Conservation (phyloP, 2,797 vertebrate genomes). For the Fistularia commersonii region DNA sequence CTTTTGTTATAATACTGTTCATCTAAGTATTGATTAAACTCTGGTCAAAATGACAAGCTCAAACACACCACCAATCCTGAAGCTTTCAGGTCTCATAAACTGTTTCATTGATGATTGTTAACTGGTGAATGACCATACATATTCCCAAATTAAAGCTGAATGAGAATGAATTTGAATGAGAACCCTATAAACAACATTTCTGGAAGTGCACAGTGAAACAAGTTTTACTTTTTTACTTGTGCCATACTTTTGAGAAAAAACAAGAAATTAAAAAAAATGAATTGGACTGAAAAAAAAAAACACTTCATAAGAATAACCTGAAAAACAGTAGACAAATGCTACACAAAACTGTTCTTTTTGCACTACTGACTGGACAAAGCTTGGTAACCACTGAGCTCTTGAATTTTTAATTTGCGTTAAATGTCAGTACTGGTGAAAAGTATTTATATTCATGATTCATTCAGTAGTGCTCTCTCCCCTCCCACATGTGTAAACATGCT, state of each 20-base stretch:
- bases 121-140: conserved; percentile 9
- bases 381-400: too few relatives aligned
- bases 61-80: conserved; percentile 4
- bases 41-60: too few relatives aligned
- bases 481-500: too few relatives aligned
- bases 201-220: conserved; percentile 30
- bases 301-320: conserved; percentile 10
- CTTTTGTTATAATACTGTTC: too few relatives aligned
- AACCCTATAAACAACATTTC: conserved; percentile 48
- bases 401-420: too few relatives aligned
- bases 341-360: too few relatives aligned
- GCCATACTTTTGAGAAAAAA: conserved; percentile 36
- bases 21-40: too few relatives aligned
- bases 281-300: conserved; percentile 28
- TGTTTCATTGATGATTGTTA: conserved; percentile 14
- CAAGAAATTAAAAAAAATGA: conserved; percentile 19
- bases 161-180: conserved; percentile 40
- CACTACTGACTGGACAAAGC: too few relatives aligned
- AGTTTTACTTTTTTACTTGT: conserved; percentile 42
- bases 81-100: neutral
- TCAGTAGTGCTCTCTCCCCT: too few relatives aligned
- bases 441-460: too few relatives aligned
- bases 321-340: neutral
- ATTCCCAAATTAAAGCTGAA: conserved; percentile 37
- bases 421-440: too few relatives aligned